Evolutionary conservation across 2,797 vertebrate genomes (phyloP).

Genomic region (Phoeniculus purpureus): DNA sequence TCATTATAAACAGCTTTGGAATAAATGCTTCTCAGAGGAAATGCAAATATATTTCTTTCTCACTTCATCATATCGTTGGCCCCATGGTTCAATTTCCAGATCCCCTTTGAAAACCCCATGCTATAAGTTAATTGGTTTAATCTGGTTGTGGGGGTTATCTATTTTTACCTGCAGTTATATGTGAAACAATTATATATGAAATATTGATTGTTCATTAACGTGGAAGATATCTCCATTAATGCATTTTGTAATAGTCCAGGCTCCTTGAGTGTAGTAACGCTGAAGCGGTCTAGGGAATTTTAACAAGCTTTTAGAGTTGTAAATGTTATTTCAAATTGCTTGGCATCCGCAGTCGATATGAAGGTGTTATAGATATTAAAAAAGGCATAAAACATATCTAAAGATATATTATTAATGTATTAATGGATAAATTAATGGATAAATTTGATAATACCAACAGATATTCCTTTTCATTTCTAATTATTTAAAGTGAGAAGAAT

Average conservation of each 20-base stretch:
- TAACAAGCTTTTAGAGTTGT: not conserved
- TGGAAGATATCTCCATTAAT: not conserved
- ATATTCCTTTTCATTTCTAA: not conserved
- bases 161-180: conserved; percentile 22
- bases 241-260: not conserved
- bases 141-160: not conserved
- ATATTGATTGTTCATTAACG: conserved; percentile 14
- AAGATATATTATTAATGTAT: not conserved
- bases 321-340: not conserved
- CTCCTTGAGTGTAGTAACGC: not conserved
- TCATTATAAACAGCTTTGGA: not conserved
- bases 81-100: not conserved
- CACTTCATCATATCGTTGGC: not conserved
- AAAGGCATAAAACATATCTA: not conserved
- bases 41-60: not conserved
- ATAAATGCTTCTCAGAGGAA: not conserved
- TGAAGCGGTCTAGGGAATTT: not conserved
- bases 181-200: conserved; percentile 1
- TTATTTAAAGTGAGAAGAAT: not conserved
- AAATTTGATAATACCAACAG: not conserved
- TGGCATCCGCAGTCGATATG: not conserved
- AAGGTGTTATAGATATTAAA: not conserved
- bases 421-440: not conserved
- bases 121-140: not conserved
- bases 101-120: not conserved